Base-by-base conservation (phyloP, 2,113 vertebrate species). In the Psittacula cyanocephala region DNA sequence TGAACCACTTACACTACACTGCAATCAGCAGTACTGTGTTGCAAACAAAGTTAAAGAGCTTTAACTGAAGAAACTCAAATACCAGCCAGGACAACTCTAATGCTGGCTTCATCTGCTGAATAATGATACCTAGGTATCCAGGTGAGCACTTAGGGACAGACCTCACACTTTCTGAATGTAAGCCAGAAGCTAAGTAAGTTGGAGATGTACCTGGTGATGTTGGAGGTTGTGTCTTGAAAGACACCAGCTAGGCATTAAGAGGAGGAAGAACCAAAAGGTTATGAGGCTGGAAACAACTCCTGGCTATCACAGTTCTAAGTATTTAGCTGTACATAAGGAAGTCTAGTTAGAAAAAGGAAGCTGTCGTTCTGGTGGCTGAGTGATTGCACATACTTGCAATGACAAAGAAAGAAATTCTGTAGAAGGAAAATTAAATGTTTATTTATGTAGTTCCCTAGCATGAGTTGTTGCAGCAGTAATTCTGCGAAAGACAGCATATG, bases 61-160 rank as follows among this genome's bases (percentile, higher is more conserved):
- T 67, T 86, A 41, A 46, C 19, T 53, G 8, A 8, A 75, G n/a
- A 86, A 62, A 41, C 17, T 47, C 24, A 67, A 25, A 41, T 31
- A 53, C 17, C 60, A 55, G 6, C 20, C 18, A 47, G 39, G 35
- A 37, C 41, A 28, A 10, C 10, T 57, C 18, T 35, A 76, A 23
- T 24, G 12, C 31, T 70, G 49, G 35, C 20, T 78, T 84, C 13
- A 35, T 33, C 10, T 65, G 9, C 25, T 46, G 14, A 29, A 76
- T 33, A 55, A 80, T 13, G 4, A 74, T 11, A 9, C 5, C 8
- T 10, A 43, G 23, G 6, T 59, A 10, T 4, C 16, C 23, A 67
- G 24, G 6, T 25, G 12, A 80, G 8, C 5, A 17, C 25, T 39
- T 50, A 19, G 0, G 7, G n/a, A 23, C 3, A 37, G 4, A 22